Conservation (phyloP, 2,888 invertebrate genomes). For the Luperina nickerlii region DNA sequence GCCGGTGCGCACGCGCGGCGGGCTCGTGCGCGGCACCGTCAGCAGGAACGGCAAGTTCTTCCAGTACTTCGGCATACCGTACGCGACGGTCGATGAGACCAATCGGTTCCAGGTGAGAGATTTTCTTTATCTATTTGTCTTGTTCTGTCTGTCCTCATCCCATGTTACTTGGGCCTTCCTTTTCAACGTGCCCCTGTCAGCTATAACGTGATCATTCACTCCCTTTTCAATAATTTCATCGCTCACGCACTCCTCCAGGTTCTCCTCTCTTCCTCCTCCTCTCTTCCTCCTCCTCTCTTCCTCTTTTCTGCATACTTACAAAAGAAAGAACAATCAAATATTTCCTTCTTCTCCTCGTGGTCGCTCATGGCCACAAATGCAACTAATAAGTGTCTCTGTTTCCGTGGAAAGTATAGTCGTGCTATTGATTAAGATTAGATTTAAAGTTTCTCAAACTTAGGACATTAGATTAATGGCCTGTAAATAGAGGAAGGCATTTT, state of each 20-base stretch:
- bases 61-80: conserved; percentile 86
- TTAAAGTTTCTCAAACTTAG: neutral
- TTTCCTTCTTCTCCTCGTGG: neutral
- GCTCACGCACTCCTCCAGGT: neutral
- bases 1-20: conserved; percentile 76
- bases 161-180: neutral
- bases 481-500: neutral
- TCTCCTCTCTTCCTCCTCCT: neutral
- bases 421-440: neutral
- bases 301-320: neutral
- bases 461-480: neutral
- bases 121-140: neutral
- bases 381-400: neutral
- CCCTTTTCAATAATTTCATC: neutral
- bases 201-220: neutral
- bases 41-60: conserved; percentile 79
- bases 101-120: conserved; percentile 84
- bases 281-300: neutral
- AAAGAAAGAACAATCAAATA: neutral
- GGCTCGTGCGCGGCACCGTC: conserved; percentile 80
- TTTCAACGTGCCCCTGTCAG: neutral
- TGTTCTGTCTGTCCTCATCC: neutral
- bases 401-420: conserved; percentile 4
- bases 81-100: conserved; percentile 79
- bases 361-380: neutral